These are phyloP conservation scores for Sipha maydis DNA, from an alignment of 2,888 invertebrate species.

Conservation along the genomic window DNA sequence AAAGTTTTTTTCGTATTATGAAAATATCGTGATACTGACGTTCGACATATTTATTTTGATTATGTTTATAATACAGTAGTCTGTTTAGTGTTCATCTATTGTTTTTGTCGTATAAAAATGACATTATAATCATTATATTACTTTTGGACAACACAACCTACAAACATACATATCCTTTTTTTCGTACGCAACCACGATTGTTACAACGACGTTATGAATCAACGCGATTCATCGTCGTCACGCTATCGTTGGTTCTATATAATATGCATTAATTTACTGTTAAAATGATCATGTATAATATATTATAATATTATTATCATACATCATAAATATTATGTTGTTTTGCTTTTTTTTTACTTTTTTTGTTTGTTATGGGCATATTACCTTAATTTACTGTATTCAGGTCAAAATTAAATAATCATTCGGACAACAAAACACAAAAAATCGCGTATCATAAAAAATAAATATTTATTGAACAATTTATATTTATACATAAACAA, in stretches of 20 bases:
- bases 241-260: no score
- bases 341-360: no score
- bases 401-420: not conserved
- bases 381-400: not conserved
- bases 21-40: not conserved
- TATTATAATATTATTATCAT: no score
- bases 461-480: not conserved
- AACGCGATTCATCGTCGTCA: no score
- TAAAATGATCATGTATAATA: no score
- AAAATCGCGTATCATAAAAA: not conserved
- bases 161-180: no score
- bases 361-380: not conserved
- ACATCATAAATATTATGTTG: no score
- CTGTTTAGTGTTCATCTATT: not conserved
- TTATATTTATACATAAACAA: not conserved
- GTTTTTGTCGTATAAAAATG: not conserved
- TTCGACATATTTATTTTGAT: not conserved
- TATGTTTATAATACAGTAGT: not conserved
- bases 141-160: not conserved
- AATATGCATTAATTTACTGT: no score
- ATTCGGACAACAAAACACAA: not conserved
- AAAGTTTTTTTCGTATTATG: not conserved
- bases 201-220: no score
- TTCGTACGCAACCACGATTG: no score
- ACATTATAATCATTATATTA: not conserved